Percentiles rank a stretch among this genome's conserved stretches.
These are phyloP conservation scores for Peromyscus maniculatus DNA, from an alignment of 2,113 vertebrate genomes.

Conservation along the genomic window DNA sequence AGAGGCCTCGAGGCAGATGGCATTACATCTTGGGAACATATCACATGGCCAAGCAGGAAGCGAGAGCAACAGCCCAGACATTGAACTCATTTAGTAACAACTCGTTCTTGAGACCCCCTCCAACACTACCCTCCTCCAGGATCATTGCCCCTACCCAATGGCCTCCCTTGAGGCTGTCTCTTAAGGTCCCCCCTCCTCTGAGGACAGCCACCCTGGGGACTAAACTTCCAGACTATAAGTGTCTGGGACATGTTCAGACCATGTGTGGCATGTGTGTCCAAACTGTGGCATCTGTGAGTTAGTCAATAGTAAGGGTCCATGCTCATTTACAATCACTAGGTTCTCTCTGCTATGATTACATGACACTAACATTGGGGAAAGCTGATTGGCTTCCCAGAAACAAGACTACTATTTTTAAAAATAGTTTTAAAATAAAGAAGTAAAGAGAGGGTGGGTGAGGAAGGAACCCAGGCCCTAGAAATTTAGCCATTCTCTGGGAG, in stretches of 20 bases:
- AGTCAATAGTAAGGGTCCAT: background rate
- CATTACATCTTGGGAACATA: background rate
- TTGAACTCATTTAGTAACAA: background rate
- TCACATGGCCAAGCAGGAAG: background rate
- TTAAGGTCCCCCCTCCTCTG: background rate
- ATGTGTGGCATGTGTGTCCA: background rate
- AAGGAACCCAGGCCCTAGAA: background rate
- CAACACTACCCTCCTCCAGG: background rate
- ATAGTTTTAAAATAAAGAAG: conserved; percentile 19
- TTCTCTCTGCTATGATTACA: background rate
- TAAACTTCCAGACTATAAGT: background rate
- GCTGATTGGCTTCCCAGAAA: background rate
- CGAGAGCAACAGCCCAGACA: background rate
- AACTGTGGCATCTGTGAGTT: background rate
- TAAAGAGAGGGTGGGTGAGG: background rate
- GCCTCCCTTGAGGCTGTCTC: background rate
- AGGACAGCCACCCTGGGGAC: background rate
- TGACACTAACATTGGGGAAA: background rate
- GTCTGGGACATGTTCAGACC: background rate
- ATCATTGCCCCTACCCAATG: background rate
- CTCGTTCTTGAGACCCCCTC: background rate
- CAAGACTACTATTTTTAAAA: background rate
- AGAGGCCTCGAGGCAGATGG: background rate
- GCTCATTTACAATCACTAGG: background rate
- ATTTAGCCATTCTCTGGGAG: background rate